Conservation (phyloP, 2,113 vertebrate genomes). For the Leucoraja erinaceus region DNA sequence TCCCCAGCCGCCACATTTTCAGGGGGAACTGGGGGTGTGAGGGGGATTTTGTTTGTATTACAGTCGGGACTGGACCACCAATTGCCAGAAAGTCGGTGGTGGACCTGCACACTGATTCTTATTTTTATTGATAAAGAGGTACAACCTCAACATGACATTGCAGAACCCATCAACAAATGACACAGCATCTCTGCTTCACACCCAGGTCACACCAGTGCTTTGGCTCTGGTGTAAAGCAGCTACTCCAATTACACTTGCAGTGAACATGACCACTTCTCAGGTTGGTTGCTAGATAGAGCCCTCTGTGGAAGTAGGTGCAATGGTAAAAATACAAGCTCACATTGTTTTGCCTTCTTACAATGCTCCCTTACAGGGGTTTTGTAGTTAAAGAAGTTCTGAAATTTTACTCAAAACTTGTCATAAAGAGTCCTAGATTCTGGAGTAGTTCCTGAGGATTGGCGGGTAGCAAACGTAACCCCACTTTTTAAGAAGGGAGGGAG, state of each 20-base stretch:
- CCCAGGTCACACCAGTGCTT: neutral
- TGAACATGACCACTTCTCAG: conserved; percentile 11
- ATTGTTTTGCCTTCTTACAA: neutral
- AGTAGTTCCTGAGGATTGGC: too few relatives aligned
- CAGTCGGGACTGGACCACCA: too few relatives aligned
- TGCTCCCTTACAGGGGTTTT: neutral
- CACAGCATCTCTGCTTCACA: neutral
- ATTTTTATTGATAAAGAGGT: neutral
- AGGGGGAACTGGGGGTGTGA: too few relatives aligned
- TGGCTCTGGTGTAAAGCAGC: neutral
- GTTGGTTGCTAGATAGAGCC: neutral
- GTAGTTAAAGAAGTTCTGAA: neutral
- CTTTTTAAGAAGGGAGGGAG: too few relatives aligned
- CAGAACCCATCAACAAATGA: neutral
- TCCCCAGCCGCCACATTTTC: too few relatives aligned
- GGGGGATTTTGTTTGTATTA: too few relatives aligned
- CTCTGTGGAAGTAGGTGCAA: neutral
- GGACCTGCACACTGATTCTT: neutral
- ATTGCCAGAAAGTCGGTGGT: too few relatives aligned
- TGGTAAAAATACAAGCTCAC: neutral
- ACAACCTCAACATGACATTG: neutral
- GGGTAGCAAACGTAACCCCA: too few relatives aligned
- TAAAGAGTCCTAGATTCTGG: too few relatives aligned
- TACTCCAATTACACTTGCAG: neutral
- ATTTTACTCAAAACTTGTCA: neutral